A percentile compares a stretch with the other conserved stretches of the same genome.
These are phyloP conservation scores for Ennomos quercinarius DNA, from an alignment of 2,888 invertebrate genomes.

Conservation along the genomic window DNA sequence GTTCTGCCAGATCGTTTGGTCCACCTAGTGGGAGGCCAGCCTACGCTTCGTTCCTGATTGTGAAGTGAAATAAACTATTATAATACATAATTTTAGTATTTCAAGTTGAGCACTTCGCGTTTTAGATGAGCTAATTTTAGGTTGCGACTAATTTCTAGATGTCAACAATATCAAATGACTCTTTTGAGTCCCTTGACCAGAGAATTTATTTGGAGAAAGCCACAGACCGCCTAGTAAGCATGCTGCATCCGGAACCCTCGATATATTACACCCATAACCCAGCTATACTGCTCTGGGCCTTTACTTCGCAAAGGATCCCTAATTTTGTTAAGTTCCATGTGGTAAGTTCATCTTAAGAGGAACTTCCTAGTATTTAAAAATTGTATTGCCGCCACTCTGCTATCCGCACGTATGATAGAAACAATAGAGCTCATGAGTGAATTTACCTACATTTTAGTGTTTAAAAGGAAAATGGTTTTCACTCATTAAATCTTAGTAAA, in stretches of 20 bases:
- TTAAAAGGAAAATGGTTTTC: too few species aligned
- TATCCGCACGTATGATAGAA: too few species aligned
- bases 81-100: too few species aligned
- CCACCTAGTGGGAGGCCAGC: too few species aligned
- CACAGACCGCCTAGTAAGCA: constrained; percentile 60
- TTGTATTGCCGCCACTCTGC: too few species aligned
- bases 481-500: too few species aligned
- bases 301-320: constrained; percentile 70
- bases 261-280: constrained; percentile 75
- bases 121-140: not conserved
- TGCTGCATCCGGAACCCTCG: constrained; percentile 67
- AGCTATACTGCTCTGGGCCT: constrained; percentile 72
- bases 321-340: constrained; percentile 61
- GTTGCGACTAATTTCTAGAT: constrained; percentile 53
- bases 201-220: constrained; percentile 73
- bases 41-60: too few species aligned
- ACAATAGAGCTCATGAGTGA: too few species aligned
- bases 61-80: too few species aligned
- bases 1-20: too few species aligned
- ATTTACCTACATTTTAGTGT: too few species aligned
- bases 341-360: constrained; percentile 54
- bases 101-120: not conserved
- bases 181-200: constrained; percentile 65
- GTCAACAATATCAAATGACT: constrained; percentile 72
- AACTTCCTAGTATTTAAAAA: too few species aligned